phyloP scores from a whole-genome alignment of 2,113 vertebrate genomes.

The Smithornis capensis region DNA sequence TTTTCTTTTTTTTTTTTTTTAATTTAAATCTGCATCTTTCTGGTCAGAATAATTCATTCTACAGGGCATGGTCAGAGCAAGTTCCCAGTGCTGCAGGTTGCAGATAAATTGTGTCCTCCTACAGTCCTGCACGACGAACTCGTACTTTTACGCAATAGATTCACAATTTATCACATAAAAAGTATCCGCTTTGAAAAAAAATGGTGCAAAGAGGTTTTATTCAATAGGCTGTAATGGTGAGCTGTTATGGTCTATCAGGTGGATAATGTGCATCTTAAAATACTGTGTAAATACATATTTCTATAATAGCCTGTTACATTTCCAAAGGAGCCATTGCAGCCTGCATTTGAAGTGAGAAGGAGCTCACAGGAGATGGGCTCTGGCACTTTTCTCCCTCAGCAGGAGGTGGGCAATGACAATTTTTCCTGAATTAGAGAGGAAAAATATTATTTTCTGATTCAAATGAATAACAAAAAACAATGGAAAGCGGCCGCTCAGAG shows the following conservation, averaged over 20 bases:
- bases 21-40: not conserved
- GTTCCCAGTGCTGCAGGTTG: not conserved
- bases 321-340: conserved; percentile 44
- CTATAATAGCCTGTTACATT: conserved; percentile 60
- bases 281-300: conserved; percentile 70
- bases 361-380: conserved; percentile 37
- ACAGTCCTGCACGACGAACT: not conserved
- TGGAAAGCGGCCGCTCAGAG: conserved; percentile 10
- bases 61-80: not conserved
- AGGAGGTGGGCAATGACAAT: conserved; percentile 57
- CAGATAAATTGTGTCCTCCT: not conserved
- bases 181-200: conserved; percentile 41
- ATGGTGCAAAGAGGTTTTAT: conserved; percentile 40
- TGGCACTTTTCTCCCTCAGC: conserved; percentile 32
- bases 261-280: conserved; percentile 70
- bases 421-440: conserved; percentile 49
- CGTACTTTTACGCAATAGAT: not conserved
- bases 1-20: not conserved
- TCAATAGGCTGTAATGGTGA: conserved; percentile 60
- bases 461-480: conserved; percentile 60
- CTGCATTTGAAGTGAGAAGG: conserved; percentile 37
- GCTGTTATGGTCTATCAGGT: conserved; percentile 62
- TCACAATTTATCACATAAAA: not conserved
- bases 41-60: not conserved
- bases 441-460: conserved; percentile 54